phyloP scores from a whole-genome alignment of 2,888 invertebrate species.

The Polyommatus iphigenia region DNA sequence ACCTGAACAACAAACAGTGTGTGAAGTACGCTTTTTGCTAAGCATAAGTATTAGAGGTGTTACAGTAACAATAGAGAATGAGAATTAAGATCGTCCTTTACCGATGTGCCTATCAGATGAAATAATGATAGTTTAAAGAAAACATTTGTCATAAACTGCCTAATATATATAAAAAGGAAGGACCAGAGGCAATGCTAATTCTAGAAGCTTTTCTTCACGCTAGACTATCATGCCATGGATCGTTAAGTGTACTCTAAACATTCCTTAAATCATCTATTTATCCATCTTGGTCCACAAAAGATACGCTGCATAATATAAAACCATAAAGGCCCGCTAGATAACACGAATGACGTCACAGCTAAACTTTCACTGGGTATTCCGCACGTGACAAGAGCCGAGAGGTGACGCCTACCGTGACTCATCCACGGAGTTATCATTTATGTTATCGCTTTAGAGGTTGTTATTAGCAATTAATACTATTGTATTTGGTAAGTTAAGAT shows the following conservation, averaged over 20 bases:
- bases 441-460: neutral
- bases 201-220: too few species aligned
- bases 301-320: neutral
- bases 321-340: neutral
- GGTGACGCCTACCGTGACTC: neutral
- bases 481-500: neutral
- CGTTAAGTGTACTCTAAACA: too few species aligned
- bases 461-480: neutral
- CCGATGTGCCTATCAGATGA: too few species aligned
- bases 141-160: too few species aligned
- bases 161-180: too few species aligned
- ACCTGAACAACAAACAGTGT: neutral
- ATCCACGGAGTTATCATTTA: neutral
- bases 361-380: conserved; percentile 1
- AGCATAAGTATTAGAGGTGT: neutral
- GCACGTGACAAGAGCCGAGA: neutral
- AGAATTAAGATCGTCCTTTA: too few species aligned
- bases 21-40: neutral
- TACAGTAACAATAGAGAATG: too few species aligned
- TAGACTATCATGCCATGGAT: too few species aligned
- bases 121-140: too few species aligned
- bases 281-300: too few species aligned
- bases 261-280: too few species aligned
- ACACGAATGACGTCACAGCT: neutral
- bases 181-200: too few species aligned